Base-by-base conservation (phyloP, 2,797 vertebrate genomes). In the Crotalus adamanteus region DNA sequence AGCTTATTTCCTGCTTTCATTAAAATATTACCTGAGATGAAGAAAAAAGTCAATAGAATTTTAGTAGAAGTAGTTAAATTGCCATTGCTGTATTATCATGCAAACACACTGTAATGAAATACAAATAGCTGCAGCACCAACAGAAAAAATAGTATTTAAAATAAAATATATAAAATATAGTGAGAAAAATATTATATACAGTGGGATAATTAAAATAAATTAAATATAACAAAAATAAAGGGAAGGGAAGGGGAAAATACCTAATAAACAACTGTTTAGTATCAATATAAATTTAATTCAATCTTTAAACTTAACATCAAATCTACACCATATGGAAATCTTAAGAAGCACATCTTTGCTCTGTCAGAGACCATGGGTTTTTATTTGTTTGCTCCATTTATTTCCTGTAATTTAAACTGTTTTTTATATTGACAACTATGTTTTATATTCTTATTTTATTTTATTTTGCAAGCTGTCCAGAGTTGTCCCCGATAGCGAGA, bases 1-100 rank as follows among this genome's bases (percentile, higher is more conserved):
- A 12, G 87, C 92, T 93, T 95, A 95, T 94, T 94, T 96, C 86
- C 85, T 91, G 88, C 28, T 94, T 97, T 96, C 95, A 96, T 95
- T 96, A 92, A 95, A 95, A 95, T 83, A 91, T 93, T 91, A 93
- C 91, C 88, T 63, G 65, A 83, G 65, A 85, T 93, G 78, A 91
- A 91, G 90, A 91, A 87, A 93, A 92, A 88, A 93, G 91, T 91
- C 90, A 91, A 89, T 87, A 89, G 90, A 95, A 93, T 93, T 90
- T 91, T 93, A 88, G 88, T 93, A 89, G 92, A 91, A 88, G 78
- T 85, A 92, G 88, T 91, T 94, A 92, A 95, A 92, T 47, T 93
- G 28, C 47, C 47, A 93, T 93, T 93, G 91, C 95, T 93, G 86
- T 61, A 91, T 47, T 47, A 47, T 83, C 78, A 25, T 22, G 25